Evolutionary conservation across 2,113 vertebrate species (phyloP), one percentile per base, ranked within the genome.

Genomic region (Phaethon lepturus): DNA sequence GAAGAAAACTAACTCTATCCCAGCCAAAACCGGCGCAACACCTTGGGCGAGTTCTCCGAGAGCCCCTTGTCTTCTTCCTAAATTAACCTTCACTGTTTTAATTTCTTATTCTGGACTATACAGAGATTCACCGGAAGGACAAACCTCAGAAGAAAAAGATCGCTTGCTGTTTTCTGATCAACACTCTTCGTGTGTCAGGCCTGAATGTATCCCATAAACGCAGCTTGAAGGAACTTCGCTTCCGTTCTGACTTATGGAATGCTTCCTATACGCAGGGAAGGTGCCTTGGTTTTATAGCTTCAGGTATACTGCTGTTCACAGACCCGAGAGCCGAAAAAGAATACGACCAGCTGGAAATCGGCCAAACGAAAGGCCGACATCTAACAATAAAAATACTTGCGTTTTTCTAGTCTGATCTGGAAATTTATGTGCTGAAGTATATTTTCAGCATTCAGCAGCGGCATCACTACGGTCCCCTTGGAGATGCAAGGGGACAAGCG

Each of bases 141-240:
- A 62, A 67, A 33, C 18, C 23, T 47, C n/a, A 20, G 35, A 35
- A 69, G 35, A 18, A 17, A 55, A 49, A 86, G 55, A 12, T 11
- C 11, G 0, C 50, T 44, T 12, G 14, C 31, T 3, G 2, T 47
- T 56, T 25, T 35, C 35, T 52, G 44, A 56, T 17, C 45, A 6
- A 16, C 14, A 4, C 29, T 11, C 11, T 20, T n/a, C 53, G 5
- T 4, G 25, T 10, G 29, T 44, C 52, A 60, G 79, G 44, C 29
- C 20, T 44, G 63, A n/a, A 11, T 9, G 11, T 4, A 2, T 3
- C 5, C 29, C 53, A 13, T 7, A 23, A 20, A 7, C 0, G 10
- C 2, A 28, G 18, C n/a, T 7, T 38, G 28, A 33, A 79, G 52
- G 67, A 20, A 56, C 59, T 60, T 17, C 2, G 3, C 29, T 55